These are phyloP conservation scores for Prunella himalayana DNA, from an alignment of 2,113 vertebrate species.

Conservation along the genomic window DNA sequence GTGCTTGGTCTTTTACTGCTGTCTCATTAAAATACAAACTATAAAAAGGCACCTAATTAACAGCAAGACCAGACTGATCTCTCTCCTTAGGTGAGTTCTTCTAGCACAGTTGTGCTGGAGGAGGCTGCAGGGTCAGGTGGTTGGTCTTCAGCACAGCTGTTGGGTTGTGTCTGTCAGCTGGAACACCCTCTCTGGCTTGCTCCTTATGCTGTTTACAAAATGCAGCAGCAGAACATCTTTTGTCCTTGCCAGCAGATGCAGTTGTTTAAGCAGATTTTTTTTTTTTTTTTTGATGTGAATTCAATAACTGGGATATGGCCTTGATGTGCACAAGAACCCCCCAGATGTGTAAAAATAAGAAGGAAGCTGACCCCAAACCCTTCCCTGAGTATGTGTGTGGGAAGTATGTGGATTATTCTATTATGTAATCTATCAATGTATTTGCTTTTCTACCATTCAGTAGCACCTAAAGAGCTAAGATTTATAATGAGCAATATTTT, in stretches of 20 bases:
- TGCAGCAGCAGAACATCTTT: neutral
- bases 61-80: neutral
- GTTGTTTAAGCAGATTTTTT: constrained; percentile 14
- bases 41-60: neutral
- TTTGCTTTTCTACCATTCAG: neutral
- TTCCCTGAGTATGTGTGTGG: neutral
- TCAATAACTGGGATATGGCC: constrained; percentile 28
- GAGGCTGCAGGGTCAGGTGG: neutral
- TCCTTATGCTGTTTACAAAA: constrained; percentile 53
- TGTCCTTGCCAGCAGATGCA: constrained; percentile 63
- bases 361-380: neutral
- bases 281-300: neutral
- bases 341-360: neutral
- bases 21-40: rapidly evolving
- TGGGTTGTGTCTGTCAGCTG: neutral
- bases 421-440: neutral
- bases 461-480: neutral
- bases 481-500: neutral
- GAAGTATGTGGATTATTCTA: neutral
- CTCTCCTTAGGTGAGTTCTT: neutral
- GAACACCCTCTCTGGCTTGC: neutral
- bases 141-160: neutral
- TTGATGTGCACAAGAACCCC: neutral
- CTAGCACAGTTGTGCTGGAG: neutral
- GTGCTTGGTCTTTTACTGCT: neutral